Base-by-base conservation (phyloP, 2,113 vertebrate species). In the Tetrax tetrax region DNA sequence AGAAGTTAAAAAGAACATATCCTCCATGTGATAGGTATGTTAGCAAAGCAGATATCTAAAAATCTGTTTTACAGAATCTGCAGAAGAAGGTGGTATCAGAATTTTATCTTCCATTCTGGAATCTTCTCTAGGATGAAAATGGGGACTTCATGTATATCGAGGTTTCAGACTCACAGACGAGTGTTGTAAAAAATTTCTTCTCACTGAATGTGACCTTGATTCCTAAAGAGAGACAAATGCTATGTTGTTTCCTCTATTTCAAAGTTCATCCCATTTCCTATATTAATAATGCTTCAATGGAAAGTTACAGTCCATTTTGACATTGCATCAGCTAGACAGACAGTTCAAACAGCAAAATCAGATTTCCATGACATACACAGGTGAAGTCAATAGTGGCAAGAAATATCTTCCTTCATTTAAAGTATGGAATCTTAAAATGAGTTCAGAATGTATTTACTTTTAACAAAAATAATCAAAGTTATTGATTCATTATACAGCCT, bases 181-280 rank as follows among this genome's bases (percentile, higher is more conserved):
- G 87, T 25, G 84, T 41, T 85, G 90, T 72, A 91, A 96, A 97
- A 96, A 95, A 91, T 86, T 90, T 95, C 97, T 98, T 97, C 97
- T 97, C 89, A 96, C 45, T 97, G 96, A 97, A 94, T 75, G 76
- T n/a, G 57, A 97, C 90, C 94, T 97, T 45, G 53, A 65, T 94
- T 98, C 98, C 98, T 97, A 93, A 84, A 94, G 94, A 97, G 83
- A 97, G 78, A 91, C 97, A 98, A 95, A 96, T 31, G 85, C 69
- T 22, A 6, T 48, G 56, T 77, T 96, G 64, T 87, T 94, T 87
- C 88, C n/a, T 87, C 54, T 27, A 4, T 51, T 77, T 54, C 31
- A 15, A 88, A 84, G 23, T 27, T 53, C 20, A 14, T 28, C 66
- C 35, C 16, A 76, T 35, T 88, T 77, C 77, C 59, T 63, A 54